Evolutionary conservation across 2,797 vertebrate genomes (phyloP), one percentile per base, ranked within the genome.

Genomic region (Sebastes umbrosus): DNA sequence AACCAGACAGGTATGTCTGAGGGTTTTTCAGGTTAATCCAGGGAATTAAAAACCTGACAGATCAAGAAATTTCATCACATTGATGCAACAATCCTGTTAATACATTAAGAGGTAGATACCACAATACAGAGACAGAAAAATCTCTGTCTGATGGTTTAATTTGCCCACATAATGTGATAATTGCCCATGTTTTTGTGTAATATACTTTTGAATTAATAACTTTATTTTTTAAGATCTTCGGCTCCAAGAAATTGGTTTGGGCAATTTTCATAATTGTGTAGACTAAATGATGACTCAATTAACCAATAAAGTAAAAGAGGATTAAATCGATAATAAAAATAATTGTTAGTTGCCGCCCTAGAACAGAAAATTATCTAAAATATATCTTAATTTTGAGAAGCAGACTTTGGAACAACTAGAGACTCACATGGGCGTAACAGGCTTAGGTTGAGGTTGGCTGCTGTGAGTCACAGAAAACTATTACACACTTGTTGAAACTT

Each of bases 381-480:
- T 69, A 14, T n/a, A 20, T 80, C 52, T 81, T 83, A 50, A 75
- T 72, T 55, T 11, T 65, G 34, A 72, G 24, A 71, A 52, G 22
- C 66, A 54, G 16, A 59, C 31, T 46, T 74, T 78, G 54, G 24
- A 87, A 50, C 27, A 14, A 24, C 20, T n/a, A 24, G 25, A 62
- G 36, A 62, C 64, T 57, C 46, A 80, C 24, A 50, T 7, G 87
- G 82, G 83, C 27, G 83, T 81, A 83, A 65, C 87, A 74, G 63
- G 79, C 69, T 32, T 22, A n/a, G 59, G 60, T 70, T 84, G 65
- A 72, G 52, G 11, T 68, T 58, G 82, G 86, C 73, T 70, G 68
- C 24, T 75, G 69, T 84, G 86, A 90, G 68, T 90, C 90, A 86
- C 57, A 18, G n/a, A 84, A 81, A 87, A 80, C 57, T 74, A 63